Base-by-base conservation (phyloP, 2,113 vertebrate genomes). In the Corythaixoides concolor region DNA sequence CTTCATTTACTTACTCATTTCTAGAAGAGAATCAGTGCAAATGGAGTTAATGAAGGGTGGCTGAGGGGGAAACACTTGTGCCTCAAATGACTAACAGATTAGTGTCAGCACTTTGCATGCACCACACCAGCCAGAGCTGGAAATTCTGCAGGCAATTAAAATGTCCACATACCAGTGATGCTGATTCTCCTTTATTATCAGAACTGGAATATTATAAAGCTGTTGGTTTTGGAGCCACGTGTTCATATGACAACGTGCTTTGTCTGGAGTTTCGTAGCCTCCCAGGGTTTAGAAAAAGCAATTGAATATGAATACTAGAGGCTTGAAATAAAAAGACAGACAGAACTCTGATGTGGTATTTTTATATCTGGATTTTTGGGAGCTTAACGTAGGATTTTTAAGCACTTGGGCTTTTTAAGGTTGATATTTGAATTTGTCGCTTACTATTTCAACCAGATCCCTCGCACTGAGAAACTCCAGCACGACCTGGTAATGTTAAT, bases 1-100 rank as follows among this genome's bases (percentile, higher is more conserved):
- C 85, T 77, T 88, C 77, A 50, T 91, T 78, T 97, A 93, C 96
- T 77, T 96, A 89, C 81, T 83, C 96, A 86, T 82, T 85, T 91
- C 80, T 73, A 91, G 89, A 92, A 93, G 11, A 90, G 33, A 95
- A 95, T 70, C 88, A 62, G 89, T 92, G 89, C 59, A 90, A 73
- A 86, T 45, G 80, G 89, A 94, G 89, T 50, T 91, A 94, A 92
- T 63, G 77, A 94, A 82, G 73, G 81, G 82, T 62, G 92, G 80
- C 60, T 94, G 43, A 93, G 58, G 85, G 43, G 49, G 66, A 94
- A 85, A 88, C 49, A 80, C 70, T 88, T 63, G 63, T 90, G 88
- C 94, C 68, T 84, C 13, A 5, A 75, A 79, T 70, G 85, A 89
- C 73, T 88, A 82, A 94, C 58, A 89, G 90, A 94, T 77, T 35